These are phyloP conservation scores for Jordanella pulchra DNA, from an alignment of 2,797 vertebrate genomes.

Conservation along the genomic window DNA sequence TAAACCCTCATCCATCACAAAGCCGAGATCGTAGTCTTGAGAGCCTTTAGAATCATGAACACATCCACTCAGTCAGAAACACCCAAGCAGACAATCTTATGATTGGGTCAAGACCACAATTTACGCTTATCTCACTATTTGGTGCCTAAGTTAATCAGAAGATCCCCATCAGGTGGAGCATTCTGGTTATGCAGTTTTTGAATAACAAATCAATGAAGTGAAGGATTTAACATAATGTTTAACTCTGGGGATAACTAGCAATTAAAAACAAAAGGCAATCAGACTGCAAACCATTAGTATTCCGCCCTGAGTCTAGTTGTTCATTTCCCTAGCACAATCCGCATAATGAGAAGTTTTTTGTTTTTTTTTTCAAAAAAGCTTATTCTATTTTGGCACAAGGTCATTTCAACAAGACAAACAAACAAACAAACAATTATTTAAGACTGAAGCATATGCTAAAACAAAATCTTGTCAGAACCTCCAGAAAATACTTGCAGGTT, in stretches of 20 bases:
- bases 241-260: conserved; percentile 51
- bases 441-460: conserved; percentile 49
- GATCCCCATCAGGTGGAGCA: conserved; percentile 17
- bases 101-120: conserved; percentile 63
- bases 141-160: conserved; percentile 55
- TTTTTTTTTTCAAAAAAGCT: no score
- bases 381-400: conserved; percentile 69
- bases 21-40: conserved; percentile 63
- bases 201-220: conserved; percentile 18
- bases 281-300: conserved; percentile 62
- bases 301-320: conserved; percentile 62
- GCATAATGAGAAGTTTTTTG: conserved; percentile 69
- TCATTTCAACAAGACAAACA: conserved; percentile 70
- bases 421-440: conserved; percentile 64
- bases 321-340: conserved; percentile 70
- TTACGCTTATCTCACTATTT: conserved; percentile 65
- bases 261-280: conserved; percentile 69
- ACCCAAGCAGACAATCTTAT: conserved; percentile 58
- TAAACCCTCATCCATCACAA: conserved; percentile 73
- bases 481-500: conserved; percentile 53
- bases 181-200: conserved; percentile 13
- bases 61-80: conserved; percentile 54
- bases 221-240: conserved; percentile 30
- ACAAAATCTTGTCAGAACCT: conserved; percentile 65
- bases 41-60: conserved; percentile 63